Conservation (phyloP, 2,888 invertebrate genomes). For the Resseliella maxima region DNA sequence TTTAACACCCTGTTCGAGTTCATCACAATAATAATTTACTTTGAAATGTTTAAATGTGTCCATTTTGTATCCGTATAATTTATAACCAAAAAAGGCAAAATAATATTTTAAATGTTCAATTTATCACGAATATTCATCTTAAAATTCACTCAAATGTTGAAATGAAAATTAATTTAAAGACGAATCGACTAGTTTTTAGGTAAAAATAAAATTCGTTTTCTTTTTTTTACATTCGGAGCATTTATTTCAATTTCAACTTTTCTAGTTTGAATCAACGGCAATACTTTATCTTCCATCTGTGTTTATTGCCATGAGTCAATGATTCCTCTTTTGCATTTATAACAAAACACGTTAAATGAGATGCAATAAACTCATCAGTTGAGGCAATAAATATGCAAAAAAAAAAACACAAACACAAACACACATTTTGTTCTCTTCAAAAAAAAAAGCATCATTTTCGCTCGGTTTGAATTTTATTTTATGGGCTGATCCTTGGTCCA, state of each 20-base stretch:
- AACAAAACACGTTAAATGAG: constrained; percentile 33
- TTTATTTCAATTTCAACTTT: not conserved
- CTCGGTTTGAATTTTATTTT: not conserved
- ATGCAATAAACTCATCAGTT: constrained; percentile 38
- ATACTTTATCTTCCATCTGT: not conserved
- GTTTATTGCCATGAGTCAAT: constrained; percentile 22
- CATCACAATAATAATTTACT: not conserved
- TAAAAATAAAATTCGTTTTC: not conserved
- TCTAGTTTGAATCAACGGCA: not conserved
- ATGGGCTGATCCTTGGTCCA: not conserved
- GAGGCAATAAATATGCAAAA: constrained; percentile 45
- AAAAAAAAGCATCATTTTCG: not conserved
- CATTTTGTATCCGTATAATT: not conserved
- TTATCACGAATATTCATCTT: constrained; percentile 8
- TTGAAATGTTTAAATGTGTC: not conserved
- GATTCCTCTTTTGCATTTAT: not conserved
- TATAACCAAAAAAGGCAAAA: not conserved
- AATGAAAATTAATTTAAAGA: not conserved
- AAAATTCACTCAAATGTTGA: not conserved
- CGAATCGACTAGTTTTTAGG: too few species aligned
- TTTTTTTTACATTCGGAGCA: not conserved
- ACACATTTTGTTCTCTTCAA: not conserved
- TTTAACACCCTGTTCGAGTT: not conserved
- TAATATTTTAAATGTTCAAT: not conserved
- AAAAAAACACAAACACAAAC: not conserved